Percentiles rank a stretch among this genome's conserved stretches.
Conservation (phyloP, 2,888 invertebrate genomes). For the Cephus pulcher region DNA sequence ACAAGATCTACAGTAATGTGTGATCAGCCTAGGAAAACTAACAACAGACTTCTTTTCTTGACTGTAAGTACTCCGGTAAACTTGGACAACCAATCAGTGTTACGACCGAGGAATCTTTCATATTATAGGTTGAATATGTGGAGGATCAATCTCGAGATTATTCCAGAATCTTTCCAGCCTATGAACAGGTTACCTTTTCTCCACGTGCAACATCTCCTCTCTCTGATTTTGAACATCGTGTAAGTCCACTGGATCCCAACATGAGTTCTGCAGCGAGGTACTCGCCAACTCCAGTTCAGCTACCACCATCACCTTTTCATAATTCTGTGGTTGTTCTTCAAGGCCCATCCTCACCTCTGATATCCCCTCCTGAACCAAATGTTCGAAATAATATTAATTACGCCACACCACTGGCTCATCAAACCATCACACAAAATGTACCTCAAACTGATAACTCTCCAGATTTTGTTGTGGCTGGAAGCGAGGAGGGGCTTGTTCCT, state of each 20-base stretch:
- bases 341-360: slow-evolving; percentile 59
- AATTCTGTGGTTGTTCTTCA: slow-evolving; percentile 61
- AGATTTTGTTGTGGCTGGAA: slow-evolving; percentile 53
- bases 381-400: slow-evolving; percentile 51
- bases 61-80: slow-evolving; percentile 47
- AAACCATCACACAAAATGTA: slow-evolving; percentile 43
- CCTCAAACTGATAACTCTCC: slow-evolving; percentile 45
- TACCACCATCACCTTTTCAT: slow-evolving; percentile 59
- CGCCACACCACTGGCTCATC: slow-evolving; percentile 46
- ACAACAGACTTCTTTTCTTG: slow-evolving; percentile 56
- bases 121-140: slow-evolving; percentile 57
- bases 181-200: slow-evolving; percentile 60
- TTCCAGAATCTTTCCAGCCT: slow-evolving; percentile 58
- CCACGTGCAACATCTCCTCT: slow-evolving; percentile 59
- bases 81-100: background rate
- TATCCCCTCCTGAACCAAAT: slow-evolving; percentile 51
- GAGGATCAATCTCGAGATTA: slow-evolving; percentile 60
- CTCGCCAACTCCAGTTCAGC: slow-evolving; percentile 68
- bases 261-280: slow-evolving; percentile 73
- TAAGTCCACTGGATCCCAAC: slow-evolving; percentile 66
- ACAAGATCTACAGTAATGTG: slow-evolving; percentile 44
- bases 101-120: background rate
- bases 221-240: slow-evolving; percentile 62
- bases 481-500: slow-evolving; percentile 53
- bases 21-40: slow-evolving; percentile 53